phyloP scores from a whole-genome alignment of 2,888 invertebrate species.

The Disparrhopalites patrizii region DNA sequence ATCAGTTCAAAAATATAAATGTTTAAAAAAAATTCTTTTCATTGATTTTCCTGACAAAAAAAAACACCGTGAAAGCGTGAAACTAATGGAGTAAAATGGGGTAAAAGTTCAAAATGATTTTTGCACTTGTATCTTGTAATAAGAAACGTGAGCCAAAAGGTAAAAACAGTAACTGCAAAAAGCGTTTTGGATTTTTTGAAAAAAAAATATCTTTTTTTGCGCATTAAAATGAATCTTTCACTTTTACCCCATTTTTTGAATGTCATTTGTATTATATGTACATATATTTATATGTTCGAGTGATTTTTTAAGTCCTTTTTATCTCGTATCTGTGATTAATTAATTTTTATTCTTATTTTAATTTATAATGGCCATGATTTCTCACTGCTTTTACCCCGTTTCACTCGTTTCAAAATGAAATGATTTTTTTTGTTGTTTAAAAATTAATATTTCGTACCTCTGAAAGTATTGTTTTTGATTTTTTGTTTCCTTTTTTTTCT shows the following conservation, averaged over 20 bases:
- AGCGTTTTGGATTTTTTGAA: no score
- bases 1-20: no score
- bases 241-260: conserved; percentile 2
- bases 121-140: no score
- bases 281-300: neutral
- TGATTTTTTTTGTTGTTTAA: neutral
- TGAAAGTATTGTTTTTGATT: neutral
- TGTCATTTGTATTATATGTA: neutral
- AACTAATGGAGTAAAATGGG: conserved; percentile 6
- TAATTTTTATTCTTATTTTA: neutral
- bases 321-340: no score
- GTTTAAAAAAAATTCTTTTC: neutral
- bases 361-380: neutral
- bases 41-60: neutral
- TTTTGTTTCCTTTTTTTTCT: conserved; percentile 20
- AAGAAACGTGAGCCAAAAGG: no score
- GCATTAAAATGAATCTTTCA: no score
- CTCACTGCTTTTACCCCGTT: neutral
- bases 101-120: conserved; percentile 3
- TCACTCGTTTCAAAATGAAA: neutral
- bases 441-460: no score
- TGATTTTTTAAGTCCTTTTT: no score
- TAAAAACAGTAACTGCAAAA: no score
- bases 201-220: no score
- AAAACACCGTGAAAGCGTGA: neutral